These are phyloP conservation scores for Cataglyphis livida DNA, from an alignment of 2,888 invertebrate genomes.

Conservation along the genomic window DNA sequence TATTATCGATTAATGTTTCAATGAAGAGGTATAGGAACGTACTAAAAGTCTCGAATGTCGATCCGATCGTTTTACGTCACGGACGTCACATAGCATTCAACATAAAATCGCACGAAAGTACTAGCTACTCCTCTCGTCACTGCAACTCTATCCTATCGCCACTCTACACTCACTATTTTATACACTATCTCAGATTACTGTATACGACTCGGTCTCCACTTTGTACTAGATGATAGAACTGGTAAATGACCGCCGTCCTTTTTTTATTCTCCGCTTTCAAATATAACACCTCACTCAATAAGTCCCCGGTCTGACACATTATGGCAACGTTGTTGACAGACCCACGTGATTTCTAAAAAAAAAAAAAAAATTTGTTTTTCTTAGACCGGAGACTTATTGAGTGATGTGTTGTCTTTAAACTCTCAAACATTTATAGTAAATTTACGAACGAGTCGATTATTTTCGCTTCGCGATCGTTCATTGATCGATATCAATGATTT, in stretches of 20 bases:
- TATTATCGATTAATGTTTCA: not conserved
- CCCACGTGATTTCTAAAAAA: too few relatives aligned
- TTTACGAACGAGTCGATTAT: not conserved
- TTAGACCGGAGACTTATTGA: too few relatives aligned
- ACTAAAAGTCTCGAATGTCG: conserved; percentile 2
- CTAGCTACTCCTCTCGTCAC: conserved; percentile 56
- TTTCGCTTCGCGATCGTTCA: not conserved
- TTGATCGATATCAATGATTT: not conserved
- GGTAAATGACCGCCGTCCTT: conserved; percentile 52
- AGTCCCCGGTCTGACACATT: too few relatives aligned
- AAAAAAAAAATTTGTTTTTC: too few relatives aligned
- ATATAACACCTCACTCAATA: too few relatives aligned
- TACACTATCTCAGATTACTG: conserved; percentile 44
- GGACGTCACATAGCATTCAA: conserved; percentile 24
- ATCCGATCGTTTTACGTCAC: conserved; percentile 41
- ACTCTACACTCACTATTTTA: conserved; percentile 37
- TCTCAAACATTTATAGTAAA: not conserved
- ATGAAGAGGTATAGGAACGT: not conserved
- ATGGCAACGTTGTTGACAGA: too few relatives aligned
- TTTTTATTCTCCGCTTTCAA: conserved; percentile 27
- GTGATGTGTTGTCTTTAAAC: not conserved
- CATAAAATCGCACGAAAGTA: conserved; percentile 50
- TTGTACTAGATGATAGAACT: conserved; percentile 52
- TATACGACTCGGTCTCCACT: conserved; percentile 39
- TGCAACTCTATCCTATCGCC: conserved; percentile 59